phyloP scores from a whole-genome alignment of 2,797 vertebrate genomes.

The Eulemur mongoz region DNA sequence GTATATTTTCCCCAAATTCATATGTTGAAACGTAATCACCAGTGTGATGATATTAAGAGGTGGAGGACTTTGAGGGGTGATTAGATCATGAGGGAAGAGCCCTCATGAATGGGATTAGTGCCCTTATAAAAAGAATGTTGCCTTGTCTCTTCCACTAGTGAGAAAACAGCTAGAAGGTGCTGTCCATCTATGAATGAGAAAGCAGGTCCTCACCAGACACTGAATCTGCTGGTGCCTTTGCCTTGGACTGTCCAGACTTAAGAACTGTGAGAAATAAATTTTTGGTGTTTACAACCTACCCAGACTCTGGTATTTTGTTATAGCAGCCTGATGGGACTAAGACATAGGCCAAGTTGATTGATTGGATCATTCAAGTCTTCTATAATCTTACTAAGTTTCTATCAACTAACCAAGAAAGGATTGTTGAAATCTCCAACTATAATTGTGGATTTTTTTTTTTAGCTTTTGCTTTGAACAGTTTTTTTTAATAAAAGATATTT shows the following conservation, averaged over 20 bases:
- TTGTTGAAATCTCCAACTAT: not conserved
- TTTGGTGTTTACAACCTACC: not conserved
- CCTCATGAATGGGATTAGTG: too few species aligned
- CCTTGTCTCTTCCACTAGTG: too few species aligned
- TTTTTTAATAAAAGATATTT: constrained; percentile 84
- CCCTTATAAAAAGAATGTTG: too few species aligned
- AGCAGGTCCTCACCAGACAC: not conserved
- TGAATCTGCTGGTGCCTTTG: not conserved
- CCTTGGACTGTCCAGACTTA: not conserved
- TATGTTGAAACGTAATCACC: not conserved
- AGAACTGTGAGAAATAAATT: not conserved
- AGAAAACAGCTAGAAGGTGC: not conserved
- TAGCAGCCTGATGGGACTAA: not conserved
- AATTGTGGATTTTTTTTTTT: not conserved
- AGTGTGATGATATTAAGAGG: not conserved
- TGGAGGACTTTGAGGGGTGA: fast-evolving
- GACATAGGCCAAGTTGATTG: not conserved
- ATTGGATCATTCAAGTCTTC: not conserved
- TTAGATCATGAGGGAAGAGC: too few species aligned
- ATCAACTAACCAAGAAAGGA: not conserved
- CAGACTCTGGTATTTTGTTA: not conserved
- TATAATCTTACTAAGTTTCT: not conserved
- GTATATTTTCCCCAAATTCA: too few species aligned
- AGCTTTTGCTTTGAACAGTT: not conserved
- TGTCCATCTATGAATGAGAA: not conserved